Evolutionary conservation across 2,113 vertebrate genomes (phyloP), one percentile per base, ranked within the genome.

Genomic region (Nothobranchius kuhntae): DNA sequence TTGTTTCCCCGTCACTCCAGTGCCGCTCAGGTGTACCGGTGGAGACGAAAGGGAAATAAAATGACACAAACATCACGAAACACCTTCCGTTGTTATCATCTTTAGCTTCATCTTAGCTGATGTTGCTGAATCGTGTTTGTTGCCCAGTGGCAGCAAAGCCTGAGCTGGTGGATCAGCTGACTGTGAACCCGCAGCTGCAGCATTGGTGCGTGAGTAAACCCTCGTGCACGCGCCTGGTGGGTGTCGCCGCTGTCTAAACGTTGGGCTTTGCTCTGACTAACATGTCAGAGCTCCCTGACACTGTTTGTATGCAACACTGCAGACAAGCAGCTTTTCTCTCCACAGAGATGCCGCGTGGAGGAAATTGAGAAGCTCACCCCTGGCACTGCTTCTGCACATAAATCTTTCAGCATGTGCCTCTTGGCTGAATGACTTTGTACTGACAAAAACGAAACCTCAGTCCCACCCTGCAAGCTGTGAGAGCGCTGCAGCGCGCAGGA

Each of bases 361-460:
- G 82, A 79, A 89, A 88, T 75, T 71, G 81, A 86, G 86, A 85
- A 90, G 80, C 87, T 86, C 86, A 89, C 84, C 87, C 85, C 79
- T 91, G 86, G 89, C 85, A 73, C 76, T 86, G 73, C 63, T 80
- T 67, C 81, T 72, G 53, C 74, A 66, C 84, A 91, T 93, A 88
- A 91, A 93, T 92, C 84, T 92, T 92, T 89, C 83, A 92, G 72
- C 68, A 81, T 85, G 80, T 89, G 89, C 88, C 86, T 89, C 67
- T 79, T 89, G 88, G 90, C 91, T 88, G 86, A 90, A 91, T 89
- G 75, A 89, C 87, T 91, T 85, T 85, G 86, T 77, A 84, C 67
- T 84, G 89, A 89, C 87, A 89, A 88, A 53, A 84, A 82, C 53
- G 68, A 83, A 87, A 91, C 89, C 86, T 86, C 65, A 21, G 83